phyloP scores from a whole-genome alignment of 2,888 invertebrate genomes.

The Plusia festucae region DNA sequence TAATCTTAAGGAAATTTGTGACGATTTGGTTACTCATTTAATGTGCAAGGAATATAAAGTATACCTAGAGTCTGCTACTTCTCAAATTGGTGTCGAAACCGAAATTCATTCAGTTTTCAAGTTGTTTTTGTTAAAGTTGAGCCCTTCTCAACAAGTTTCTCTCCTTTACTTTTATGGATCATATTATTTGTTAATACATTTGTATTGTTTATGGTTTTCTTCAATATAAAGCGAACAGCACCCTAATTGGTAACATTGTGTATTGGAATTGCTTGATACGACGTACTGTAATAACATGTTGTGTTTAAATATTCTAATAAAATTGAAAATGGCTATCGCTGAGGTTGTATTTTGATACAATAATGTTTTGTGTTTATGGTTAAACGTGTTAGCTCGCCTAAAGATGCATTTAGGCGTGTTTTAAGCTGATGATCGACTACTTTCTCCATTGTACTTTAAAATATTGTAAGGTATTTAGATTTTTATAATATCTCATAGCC shows the following conservation, averaged over 20 bases:
- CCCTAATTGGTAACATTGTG: conserved; percentile 29
- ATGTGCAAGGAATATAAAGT: conserved; percentile 89
- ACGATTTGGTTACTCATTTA: conserved; percentile 87
- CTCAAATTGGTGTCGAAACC: conserved; percentile 10
- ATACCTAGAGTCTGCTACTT: conserved; percentile 42
- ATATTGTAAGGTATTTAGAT: not conserved
- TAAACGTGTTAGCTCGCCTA: not conserved
- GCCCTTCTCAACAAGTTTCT: not conserved
- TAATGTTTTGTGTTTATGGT: conserved; percentile 25
- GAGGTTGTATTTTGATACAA: conserved; percentile 18
- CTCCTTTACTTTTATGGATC: conserved; percentile 7
- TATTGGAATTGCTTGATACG: conserved; percentile 12
- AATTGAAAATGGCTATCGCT: conserved; percentile 22
- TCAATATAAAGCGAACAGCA: conserved; percentile 13
- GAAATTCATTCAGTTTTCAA: conserved; percentile 7
- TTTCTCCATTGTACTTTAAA: not conserved
- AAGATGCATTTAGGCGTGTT: not conserved
- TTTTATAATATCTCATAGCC: too few species aligned
- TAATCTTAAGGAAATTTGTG: conserved; percentile 88
- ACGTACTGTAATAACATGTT: conserved; percentile 33
- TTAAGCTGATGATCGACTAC: not conserved
- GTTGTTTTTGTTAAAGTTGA: not conserved
- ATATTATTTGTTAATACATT: conserved; percentile 14
- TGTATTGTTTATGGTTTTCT: conserved; percentile 12
- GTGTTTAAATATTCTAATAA: conserved; percentile 36